Base-by-base conservation (phyloP, 2,113 vertebrate genomes). In the Hippocampus guttulatus region DNA sequence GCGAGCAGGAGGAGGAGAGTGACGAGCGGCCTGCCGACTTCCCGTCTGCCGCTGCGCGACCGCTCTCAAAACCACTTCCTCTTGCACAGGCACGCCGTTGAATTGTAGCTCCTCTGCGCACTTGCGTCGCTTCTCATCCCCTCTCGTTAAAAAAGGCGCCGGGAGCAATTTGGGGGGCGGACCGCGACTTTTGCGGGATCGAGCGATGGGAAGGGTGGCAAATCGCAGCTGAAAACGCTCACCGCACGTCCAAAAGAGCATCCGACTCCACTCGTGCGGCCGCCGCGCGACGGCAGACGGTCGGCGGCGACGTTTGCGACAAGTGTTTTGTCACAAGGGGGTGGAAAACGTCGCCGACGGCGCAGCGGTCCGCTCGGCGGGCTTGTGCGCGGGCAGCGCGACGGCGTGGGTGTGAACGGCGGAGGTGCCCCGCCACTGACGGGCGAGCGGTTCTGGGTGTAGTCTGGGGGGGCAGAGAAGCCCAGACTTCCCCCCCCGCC, bases 11-110 rank as follows among this genome's bases (percentile, higher is more conserved):
- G 75, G 64, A 77, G 76, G 71, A 83, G 14, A 81, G 87, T 71
- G 85, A 77, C 75, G 83, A 79, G 83, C 33, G 77, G 84, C 87
- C 83, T 88, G 6, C 5, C 33, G 5, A 90, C 86, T 92, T 92
- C 91, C 91, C 91, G 89, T 91, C 88, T 91, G 84, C 79, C 86
- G 85, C 75, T 87, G 40, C 81, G 84, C 79, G 82, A 80, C 83
- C 85, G 80, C 85, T 85, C 87, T 86, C 85, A 87, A 90, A 92
- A 84, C 92, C 91, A 93, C 91, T 91, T 92, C 91, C 92, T 89
- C 49, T 87, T 58, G 76, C 79, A 86, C 63, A 75, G 41, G 71
- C 75, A 74, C 75, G 58, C 47, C 6, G 60, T 79, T 80, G 51
- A 25, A 60, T 66, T 84, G 78, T 67, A 78, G 80, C 75, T 83